Conservation (phyloP, 2,888 invertebrate species). For the Mesorhabditis spiculigera region DNA sequence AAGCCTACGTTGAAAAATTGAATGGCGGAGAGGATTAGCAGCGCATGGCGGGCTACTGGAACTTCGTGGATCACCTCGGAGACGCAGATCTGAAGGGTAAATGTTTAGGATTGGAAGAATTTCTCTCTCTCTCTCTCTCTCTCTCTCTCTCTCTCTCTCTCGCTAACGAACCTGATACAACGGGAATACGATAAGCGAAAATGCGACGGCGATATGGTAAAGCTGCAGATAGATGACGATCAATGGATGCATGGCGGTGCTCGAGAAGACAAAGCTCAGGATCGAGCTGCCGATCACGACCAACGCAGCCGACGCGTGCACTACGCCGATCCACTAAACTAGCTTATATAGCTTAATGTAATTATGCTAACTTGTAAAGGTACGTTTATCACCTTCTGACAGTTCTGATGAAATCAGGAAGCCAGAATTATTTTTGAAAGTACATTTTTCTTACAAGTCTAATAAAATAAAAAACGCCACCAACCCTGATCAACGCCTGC, state of each 20-base stretch:
- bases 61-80: neutral
- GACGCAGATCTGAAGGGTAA: slow-evolving; percentile 6
- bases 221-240: neutral
- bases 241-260: neutral
- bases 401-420: too few species aligned
- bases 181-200: slow-evolving; percentile 1
- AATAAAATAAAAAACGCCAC: neutral
- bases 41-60: slow-evolving; percentile 3
- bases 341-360: neutral
- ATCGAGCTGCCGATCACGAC: neutral
- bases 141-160: too few species aligned
- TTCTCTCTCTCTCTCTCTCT: neutral
- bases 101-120: neutral
- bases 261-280: neutral
- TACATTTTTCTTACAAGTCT: too few species aligned
- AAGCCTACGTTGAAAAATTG: neutral
- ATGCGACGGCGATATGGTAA: neutral
- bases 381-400: too few species aligned
- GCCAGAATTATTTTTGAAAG: too few species aligned
- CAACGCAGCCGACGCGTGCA: neutral
- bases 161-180: neutral
- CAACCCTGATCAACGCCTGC: neutral
- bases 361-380: neutral
- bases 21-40: neutral
- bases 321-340: neutral